A percentile compares a stretch with the other conserved stretches of the same genome.
Evolutionary conservation across 2,113 vertebrate genomes (phyloP).

Genomic region (Speoplatyrhinus poulsoni): DNA sequence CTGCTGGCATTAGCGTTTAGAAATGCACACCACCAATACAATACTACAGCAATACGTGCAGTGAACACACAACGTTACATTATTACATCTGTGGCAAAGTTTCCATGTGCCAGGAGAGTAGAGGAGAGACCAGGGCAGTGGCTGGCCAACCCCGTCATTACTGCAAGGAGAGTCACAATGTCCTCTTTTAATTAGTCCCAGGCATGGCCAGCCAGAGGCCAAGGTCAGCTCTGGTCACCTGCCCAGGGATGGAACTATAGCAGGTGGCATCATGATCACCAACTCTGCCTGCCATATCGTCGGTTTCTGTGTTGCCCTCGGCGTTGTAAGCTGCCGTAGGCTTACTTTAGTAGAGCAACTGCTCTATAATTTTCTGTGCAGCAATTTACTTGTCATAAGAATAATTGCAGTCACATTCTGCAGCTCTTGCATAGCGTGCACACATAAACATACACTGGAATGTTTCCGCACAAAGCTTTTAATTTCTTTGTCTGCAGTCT

Average conservation of each 20-base stretch:
- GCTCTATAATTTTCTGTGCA: too few species aligned
- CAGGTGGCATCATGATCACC: background rate
- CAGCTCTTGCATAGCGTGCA: too few species aligned
- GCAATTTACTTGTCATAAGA: too few species aligned
- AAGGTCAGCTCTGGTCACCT: constrained; percentile 1
- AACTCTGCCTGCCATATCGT: background rate
- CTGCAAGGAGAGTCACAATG: background rate
- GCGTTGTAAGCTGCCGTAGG: background rate
- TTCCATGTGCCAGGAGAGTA: background rate
- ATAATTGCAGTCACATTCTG: too few species aligned
- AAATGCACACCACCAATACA: too few species aligned
- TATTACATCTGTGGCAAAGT: background rate
- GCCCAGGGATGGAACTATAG: background rate
- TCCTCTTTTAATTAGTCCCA: constrained; percentile 9
- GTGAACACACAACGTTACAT: too few species aligned
- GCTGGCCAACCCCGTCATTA: background rate
- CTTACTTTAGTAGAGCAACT: too few species aligned
- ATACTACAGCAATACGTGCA: background rate
- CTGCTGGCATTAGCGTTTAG: too few species aligned
- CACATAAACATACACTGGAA: too few species aligned
- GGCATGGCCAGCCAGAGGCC: background rate
- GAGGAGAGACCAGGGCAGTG: background rate
- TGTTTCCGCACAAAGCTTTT: too few species aligned
- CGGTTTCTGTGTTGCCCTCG: background rate
- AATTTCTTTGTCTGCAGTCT: too few species aligned